Conservation (phyloP, 2,797 vertebrate species). For the Alosa sapidissima region DNA sequence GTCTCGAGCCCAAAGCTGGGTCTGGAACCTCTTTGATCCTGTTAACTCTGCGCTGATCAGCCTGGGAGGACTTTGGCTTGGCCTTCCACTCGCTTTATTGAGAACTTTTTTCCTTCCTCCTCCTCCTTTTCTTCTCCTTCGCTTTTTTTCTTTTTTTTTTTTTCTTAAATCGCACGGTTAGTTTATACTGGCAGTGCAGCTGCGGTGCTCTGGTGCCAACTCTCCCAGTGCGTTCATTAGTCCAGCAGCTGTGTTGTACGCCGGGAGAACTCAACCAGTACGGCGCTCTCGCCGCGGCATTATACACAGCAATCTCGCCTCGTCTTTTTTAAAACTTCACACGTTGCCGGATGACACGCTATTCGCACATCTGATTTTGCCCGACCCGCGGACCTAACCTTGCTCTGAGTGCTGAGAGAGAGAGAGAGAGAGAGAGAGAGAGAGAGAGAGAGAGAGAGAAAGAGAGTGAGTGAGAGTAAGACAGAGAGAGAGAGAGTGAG, state of each 20-base stretch:
- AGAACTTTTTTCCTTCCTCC: neutral
- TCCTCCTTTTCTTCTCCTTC: neutral
- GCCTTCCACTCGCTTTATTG: neutral
- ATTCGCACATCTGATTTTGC: slow-evolving; percentile 1
- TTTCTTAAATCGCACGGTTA: slow-evolving; percentile 39
- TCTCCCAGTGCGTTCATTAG: slow-evolving; percentile 53
- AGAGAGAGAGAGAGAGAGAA: neutral
- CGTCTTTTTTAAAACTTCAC: neutral
- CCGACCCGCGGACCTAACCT: neutral
- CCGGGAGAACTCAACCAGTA: slow-evolving; percentile 37
- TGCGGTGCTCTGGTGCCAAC: slow-evolving; percentile 40
- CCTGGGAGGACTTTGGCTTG: slow-evolving; percentile 15
- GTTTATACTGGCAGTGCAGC: slow-evolving; percentile 52
- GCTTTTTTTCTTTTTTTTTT: slow-evolving; percentile 33
- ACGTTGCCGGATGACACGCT: slow-evolving; percentile 14
- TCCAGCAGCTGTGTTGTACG: slow-evolving; percentile 52
- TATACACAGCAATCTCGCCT: slow-evolving; percentile 29
- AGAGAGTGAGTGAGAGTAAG: neutral
- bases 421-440: neutral
- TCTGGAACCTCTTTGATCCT: slow-evolving; percentile 31
- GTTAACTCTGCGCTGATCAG: slow-evolving; percentile 33
- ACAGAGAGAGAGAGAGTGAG: neutral
- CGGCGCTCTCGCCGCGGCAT: slow-evolving; percentile 21
- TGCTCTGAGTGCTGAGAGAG: neutral
- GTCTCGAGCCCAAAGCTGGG: neutral